Conservation (phyloP, 1,140 invertebrate genomes). For the Antheraea pernyi region DNA sequence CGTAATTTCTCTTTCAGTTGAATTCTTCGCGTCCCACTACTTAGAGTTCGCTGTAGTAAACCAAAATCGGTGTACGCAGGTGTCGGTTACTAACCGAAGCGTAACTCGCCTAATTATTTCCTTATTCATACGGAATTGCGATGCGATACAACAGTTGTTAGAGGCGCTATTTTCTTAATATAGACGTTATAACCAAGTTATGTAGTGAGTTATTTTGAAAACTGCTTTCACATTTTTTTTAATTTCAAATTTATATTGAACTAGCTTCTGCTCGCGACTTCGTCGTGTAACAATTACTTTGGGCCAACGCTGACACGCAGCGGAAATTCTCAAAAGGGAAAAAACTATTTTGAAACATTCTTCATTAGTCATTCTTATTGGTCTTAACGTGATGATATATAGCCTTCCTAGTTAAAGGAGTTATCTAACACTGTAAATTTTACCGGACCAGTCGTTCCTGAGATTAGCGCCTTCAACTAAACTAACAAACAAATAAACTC, state of each 20-base stretch:
- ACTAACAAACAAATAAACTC: too few species aligned
- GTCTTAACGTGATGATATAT: too few species aligned
- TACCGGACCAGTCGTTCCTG: too few species aligned
- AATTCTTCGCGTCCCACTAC: neutral
- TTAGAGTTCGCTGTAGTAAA: neutral
- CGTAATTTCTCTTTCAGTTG: neutral
- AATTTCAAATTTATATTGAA: neutral
- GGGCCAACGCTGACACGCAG: too few species aligned
- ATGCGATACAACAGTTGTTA: neutral
- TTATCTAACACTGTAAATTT: too few species aligned
- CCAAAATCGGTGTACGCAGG: neutral
- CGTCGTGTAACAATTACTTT: too few species aligned
- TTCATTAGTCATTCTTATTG: too few species aligned
- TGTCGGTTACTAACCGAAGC: neutral
- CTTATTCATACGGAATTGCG: neutral
- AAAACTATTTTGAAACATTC: too few species aligned
- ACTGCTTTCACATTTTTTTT: neutral
- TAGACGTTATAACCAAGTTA: neutral
- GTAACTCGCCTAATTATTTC: neutral
- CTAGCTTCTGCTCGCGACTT: too few species aligned
- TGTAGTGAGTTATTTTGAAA: neutral
- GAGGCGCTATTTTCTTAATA: neutral
- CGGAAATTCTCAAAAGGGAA: too few species aligned
- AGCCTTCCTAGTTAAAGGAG: too few species aligned
- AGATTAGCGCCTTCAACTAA: too few species aligned